A percentile compares a stretch with the other conserved stretches of the same genome.
Conservation (phyloP, 2,113 vertebrate genomes). For the Paramisgurnus dabryanus region DNA sequence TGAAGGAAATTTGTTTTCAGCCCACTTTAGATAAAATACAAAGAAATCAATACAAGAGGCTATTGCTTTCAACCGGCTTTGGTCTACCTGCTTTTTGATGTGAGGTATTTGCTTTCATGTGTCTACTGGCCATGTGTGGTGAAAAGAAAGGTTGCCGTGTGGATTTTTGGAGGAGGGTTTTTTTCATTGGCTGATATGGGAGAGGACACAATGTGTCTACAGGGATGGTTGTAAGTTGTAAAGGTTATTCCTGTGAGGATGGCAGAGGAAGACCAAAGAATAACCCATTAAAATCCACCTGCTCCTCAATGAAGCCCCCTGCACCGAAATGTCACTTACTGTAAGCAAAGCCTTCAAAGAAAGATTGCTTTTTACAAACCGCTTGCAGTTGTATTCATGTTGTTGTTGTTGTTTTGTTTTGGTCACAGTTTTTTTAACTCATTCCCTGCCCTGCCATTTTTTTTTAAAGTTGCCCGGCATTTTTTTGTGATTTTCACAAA, state of each 20-base stretch:
- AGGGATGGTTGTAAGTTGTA: constrained; percentile 38
- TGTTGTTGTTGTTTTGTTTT: neutral
- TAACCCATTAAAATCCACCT: constrained; percentile 55
- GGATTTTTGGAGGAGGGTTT: constrained; percentile 12
- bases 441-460: no score
- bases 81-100: constrained; percentile 39
- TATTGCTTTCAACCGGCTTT: constrained; percentile 32
- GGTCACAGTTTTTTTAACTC: no score
- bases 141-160: constrained; percentile 47
- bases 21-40: constrained; percentile 52
- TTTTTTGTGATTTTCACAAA: no score
- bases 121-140: constrained; percentile 27
- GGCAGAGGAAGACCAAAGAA: constrained; percentile 34
- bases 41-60: constrained; percentile 30
- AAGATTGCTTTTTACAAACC: neutral
- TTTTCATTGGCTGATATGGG: neutral
- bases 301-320: neutral
- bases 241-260: constrained; percentile 51
- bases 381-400: neutral
- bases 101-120: constrained; percentile 47
- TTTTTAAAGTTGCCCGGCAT: no score
- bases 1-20: constrained; percentile 43
- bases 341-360: neutral
- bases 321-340: constrained; percentile 43
- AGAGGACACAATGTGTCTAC: constrained; percentile 27